Evolutionary conservation across 2,888 invertebrate genomes (phyloP), one percentile per base, ranked within the genome.

Genomic region (Ophioninae sp.): DNA sequence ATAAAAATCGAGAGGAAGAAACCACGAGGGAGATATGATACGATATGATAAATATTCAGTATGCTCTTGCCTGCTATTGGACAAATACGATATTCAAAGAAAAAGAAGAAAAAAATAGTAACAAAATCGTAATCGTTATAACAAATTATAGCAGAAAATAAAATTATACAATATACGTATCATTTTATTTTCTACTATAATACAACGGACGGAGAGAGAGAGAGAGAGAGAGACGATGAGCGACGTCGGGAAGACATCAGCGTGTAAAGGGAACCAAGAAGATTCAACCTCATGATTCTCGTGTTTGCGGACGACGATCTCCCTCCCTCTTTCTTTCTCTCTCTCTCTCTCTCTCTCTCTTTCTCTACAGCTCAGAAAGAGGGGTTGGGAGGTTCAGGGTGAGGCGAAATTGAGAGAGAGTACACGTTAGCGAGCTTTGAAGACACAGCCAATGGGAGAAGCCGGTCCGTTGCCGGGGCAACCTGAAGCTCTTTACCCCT

Each of bases 391-490:
- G 85, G 70, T 73, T 65, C 64, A 10, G 85, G 79, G 84, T 85
- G 73, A 69, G 57, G 70, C 79, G 83, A 85, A 68, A 65, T 44
- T 62, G 44, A 41, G 20, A 17, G 59, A 80, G 57, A 68, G 78
- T 80, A 80, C 70, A 59, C 59, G n/a, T 73, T 80, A 69, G 6
- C 37, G 7, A 76, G 70, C 72, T 21, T 72, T 59, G 10, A 41
- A 79, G 65, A 65, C 50, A 72, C 65, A 72, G 90, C 93, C 93
- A 93, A 93, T 93, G 91, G 91, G 87, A 87, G 89, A n/a, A n/a
- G 88, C 86, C 86, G 87, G 91, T 92, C 92, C 91, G 93, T 93
- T 93, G 91, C 91, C 91, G 90, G 90, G 92, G 92, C 91, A 92
- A 93, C 92, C 89, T 87, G 87, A 88, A 89, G 89, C 87, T 78